Base-by-base conservation (phyloP, 2,797 vertebrate species). In the Sebastes trivittatus region DNA sequence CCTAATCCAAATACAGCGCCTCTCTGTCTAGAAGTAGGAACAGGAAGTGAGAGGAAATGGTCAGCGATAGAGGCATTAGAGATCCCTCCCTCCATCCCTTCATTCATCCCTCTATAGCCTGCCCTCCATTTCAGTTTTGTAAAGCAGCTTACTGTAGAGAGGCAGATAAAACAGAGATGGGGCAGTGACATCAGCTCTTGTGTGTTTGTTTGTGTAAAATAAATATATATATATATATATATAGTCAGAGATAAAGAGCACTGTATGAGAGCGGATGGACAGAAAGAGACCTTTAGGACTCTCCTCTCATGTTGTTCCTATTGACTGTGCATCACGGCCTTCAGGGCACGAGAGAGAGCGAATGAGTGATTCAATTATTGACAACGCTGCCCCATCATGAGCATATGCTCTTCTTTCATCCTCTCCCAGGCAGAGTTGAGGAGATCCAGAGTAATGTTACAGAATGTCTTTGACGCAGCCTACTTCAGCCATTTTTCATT, bases 311-410 rank as follows among this genome's bases (percentile, higher is more conserved):
- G 77, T 77, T 58, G 73, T 60, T 88, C 75, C 87, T 82, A 85
- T 77, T 87, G 84, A 88, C 89, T 88, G 52, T 59, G 69, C 56
- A 29, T 70, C 27, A n/a, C 34, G 1, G 87, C 77, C 88, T 92
- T 71, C 75, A 4, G 88, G 93, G 89, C 83, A 77, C 5, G 38
- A 20, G 63, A 78, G 77, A 79, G 82, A 67, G 63, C 52, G 60
- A 89, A 75, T 78, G 80, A 90, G 76, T 78, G 91, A 93, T 90
- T 94, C 77, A 92, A 90, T 90, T 92, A 94, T 92, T 92, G 92
- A 93, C 89, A 81, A 82, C 65, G 29, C 55, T 18, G 82, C 78
- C 75, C 84, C 82, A 77, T 90, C 78, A 81, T 14, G 25, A 87
- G 74, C 92, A 92, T 89, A 88, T 90, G 91, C 69, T 92, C 73